phyloP scores from a whole-genome alignment of 2,797 vertebrate species.

The Enteromius fasciolatus region DNA sequence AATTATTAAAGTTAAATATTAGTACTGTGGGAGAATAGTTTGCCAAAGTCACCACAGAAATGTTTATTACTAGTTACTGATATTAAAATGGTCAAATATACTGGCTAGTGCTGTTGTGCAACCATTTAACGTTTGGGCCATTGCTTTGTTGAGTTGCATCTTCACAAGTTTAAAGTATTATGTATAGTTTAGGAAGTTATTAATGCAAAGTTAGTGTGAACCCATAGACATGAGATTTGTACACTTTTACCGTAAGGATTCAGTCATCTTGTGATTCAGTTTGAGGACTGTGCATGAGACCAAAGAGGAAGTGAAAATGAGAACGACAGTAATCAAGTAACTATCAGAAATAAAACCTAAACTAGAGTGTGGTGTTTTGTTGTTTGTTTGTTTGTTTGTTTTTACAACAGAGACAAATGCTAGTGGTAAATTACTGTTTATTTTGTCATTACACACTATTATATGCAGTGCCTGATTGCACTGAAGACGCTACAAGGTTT shows the following conservation, averaged over 20 bases:
- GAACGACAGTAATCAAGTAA: slow-evolving; percentile 27
- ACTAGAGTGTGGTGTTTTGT: background rate
- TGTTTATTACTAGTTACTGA: background rate
- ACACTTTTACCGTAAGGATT: background rate
- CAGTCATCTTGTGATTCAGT: background rate
- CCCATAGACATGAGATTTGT: background rate
- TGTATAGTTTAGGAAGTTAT: background rate
- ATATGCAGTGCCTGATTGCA: background rate
- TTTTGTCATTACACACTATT: background rate
- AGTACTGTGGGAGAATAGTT: background rate
- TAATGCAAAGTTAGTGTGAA: slow-evolving; percentile 2
- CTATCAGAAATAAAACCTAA: background rate
- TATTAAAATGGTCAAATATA: background rate
- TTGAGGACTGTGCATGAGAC: background rate
- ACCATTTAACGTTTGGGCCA: background rate
- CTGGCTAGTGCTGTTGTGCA: background rate
- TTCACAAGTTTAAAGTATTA: background rate
- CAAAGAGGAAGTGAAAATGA: slow-evolving; percentile 41
- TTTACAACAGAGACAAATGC: background rate
- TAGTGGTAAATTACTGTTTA: background rate
- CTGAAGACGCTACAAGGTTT: background rate
- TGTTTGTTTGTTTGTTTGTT: background rate
- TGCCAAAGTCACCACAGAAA: background rate
- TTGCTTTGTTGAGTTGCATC: background rate
- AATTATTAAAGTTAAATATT: background rate